Base-by-base conservation (phyloP, 1,140 invertebrate genomes). In the Drosophila kepulauana region DNA sequence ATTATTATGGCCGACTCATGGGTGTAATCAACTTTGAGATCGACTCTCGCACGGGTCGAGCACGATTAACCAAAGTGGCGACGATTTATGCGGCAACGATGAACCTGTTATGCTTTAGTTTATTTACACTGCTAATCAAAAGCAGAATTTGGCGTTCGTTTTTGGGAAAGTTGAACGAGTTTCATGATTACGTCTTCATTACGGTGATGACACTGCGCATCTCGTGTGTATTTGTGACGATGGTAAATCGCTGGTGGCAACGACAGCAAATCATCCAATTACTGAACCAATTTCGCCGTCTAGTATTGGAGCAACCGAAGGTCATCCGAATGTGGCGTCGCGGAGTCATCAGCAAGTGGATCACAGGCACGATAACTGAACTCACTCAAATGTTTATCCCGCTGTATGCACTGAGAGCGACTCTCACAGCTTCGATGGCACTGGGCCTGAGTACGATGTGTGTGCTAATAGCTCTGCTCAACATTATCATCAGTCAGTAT, bases 131-230 rank as follows among this genome's bases (percentile, higher is more conserved):
- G 11, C 0, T 58, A 3, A 0, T 69, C 0, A 38, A 5, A 10
- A 25, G 15, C 8, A 33, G 30, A 0, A 16, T 61, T 0, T 7
- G 66, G 38, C 3, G 16, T 8, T 0, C 11, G 0, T n/a, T 58
- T 1, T 49, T 51, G 15, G 6, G 0, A 3, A 10, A 35, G 0
- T 45, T 58, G 0, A 67, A 65, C 16, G 7, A 15, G 0, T 43
- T 87, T 5, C 65, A 82, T 11, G 62, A 82, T 5, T 74, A 78
- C 5, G 67, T 87, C 3, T 78, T 87, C 8, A 8, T 78, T 2
- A 52, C 70, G 7, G 41, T 71, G 7, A 1, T 87, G 15, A 5
- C 1, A 13, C 54, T 80, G 1, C 76, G 84, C 0, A 11, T 64
- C 7, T 7, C 6, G 5, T 86, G 69, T 4, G 79, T 88, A 0